Conservation (phyloP, 2,888 invertebrate species). For the Agrochola macilenta region DNA sequence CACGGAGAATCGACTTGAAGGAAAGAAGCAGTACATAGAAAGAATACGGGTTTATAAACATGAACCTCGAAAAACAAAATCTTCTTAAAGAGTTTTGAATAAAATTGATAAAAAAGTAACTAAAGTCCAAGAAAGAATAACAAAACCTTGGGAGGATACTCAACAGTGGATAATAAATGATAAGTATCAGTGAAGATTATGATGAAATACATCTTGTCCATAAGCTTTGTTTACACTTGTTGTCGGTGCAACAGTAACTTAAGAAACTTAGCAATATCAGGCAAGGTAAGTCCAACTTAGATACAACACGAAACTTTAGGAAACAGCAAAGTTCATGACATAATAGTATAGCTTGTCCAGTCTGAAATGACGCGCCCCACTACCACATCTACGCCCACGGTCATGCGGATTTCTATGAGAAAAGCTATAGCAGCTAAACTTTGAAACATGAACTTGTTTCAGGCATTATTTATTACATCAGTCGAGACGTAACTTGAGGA, state of each 20-base stretch:
- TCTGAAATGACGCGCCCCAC: too few relatives aligned
- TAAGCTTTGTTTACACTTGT: too few relatives aligned
- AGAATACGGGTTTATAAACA: not conserved
- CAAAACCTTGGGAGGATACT: not conserved
- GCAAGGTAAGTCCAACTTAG: not conserved
- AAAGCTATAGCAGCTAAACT: not conserved
- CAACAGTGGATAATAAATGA: not conserved
- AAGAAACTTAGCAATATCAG: not conserved
- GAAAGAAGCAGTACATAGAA: not conserved
- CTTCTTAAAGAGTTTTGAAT: too few relatives aligned
- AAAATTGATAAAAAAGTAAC: not conserved
- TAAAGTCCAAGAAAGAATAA: not conserved
- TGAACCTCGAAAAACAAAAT: not conserved
- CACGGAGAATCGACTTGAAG: not conserved
- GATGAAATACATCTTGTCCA: not conserved
- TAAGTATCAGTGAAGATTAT: not conserved
- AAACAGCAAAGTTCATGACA: not conserved
- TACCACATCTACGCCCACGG: too few relatives aligned
- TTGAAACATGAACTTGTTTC: not conserved
- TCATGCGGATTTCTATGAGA: too few relatives aligned
- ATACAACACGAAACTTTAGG: not conserved
- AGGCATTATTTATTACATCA: not conserved
- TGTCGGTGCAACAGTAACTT: not conserved
- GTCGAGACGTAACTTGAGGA: not conserved
- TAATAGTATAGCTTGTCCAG: too few relatives aligned